These are phyloP conservation scores for Elephas maximus DNA, from an alignment of 2,113 vertebrate genomes.

Conservation along the genomic window DNA sequence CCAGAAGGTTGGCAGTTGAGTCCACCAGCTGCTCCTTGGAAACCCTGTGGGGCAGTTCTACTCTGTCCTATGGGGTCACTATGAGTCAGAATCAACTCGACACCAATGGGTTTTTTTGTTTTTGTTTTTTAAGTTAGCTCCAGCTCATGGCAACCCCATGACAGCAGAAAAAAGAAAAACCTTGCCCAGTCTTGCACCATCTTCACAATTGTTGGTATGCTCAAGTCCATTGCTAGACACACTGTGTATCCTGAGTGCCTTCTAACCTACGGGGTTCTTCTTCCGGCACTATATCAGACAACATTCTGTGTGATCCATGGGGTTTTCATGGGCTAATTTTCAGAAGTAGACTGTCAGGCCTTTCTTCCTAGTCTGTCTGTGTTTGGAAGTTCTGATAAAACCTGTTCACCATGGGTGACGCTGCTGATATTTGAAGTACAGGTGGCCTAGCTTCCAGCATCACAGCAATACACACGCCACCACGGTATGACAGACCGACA, in stretches of 20 bases:
- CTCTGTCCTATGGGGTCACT: too few relatives aligned
- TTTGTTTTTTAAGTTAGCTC: too few relatives aligned
- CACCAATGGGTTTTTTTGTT: too few relatives aligned
- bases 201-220: background rate
- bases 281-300: background rate
- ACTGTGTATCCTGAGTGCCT: background rate
- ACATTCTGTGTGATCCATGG: background rate
- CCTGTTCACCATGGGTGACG: background rate
- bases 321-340: background rate
- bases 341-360: background rate
- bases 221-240: background rate
- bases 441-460: background rate
- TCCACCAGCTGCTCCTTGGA: too few relatives aligned
- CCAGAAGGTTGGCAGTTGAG: too few relatives aligned
- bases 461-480: background rate
- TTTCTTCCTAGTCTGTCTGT: background rate
- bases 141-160: background rate
- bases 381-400: background rate
- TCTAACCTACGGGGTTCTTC: background rate
- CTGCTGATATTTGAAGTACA: background rate
- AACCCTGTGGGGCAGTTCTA: too few relatives aligned
- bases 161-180: background rate
- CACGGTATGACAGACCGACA: too few relatives aligned
- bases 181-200: background rate
- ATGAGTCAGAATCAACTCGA: too few relatives aligned